Percentiles rank a stretch among this genome's conserved stretches.
These are phyloP conservation scores for Saguinus imperator DNA, from an alignment of 2,113 vertebrate genomes.

Conservation along the genomic window DNA sequence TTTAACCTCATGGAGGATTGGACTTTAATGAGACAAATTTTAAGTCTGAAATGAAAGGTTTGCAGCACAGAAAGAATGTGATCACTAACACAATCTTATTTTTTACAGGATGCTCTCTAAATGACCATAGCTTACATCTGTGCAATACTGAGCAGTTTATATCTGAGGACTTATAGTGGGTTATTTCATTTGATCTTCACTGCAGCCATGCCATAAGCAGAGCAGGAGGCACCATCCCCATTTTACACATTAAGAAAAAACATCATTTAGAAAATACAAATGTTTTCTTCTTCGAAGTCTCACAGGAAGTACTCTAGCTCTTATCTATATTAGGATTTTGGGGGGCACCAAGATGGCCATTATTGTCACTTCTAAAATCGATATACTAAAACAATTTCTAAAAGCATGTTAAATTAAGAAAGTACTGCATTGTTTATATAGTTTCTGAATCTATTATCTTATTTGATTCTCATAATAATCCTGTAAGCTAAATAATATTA, in stretches of 20 bases:
- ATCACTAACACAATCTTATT: slow-evolving; percentile 2
- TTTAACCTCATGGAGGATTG: slow-evolving; percentile 59
- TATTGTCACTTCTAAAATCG: not conserved
- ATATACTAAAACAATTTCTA: not conserved
- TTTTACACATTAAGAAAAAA: not conserved
- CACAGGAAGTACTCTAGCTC: not conserved
- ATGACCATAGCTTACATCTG: not conserved
- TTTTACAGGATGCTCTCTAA: slow-evolving; percentile 21
- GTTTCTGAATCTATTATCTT: not conserved
- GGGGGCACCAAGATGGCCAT: not conserved
- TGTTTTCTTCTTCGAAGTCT: not conserved
- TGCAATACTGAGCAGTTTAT: not conserved
- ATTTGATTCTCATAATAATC: not conserved
- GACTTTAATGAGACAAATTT: slow-evolving; percentile 60
- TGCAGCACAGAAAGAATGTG: not conserved
- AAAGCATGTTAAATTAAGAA: not conserved
- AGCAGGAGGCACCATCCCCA: not conserved
- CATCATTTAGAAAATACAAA: not conserved
- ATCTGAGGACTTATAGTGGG: not conserved
- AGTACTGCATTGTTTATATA: not conserved
- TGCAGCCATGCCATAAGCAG: not conserved
- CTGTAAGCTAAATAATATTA: not conserved
- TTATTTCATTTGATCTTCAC: not conserved
- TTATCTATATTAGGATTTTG: not conserved
- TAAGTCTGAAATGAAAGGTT: slow-evolving; percentile 41